A percentile compares a stretch with the other conserved stretches of the same genome.
Evolutionary conservation across 2,113 vertebrate genomes (phyloP).

Genomic region (Stercorarius parasiticus): DNA sequence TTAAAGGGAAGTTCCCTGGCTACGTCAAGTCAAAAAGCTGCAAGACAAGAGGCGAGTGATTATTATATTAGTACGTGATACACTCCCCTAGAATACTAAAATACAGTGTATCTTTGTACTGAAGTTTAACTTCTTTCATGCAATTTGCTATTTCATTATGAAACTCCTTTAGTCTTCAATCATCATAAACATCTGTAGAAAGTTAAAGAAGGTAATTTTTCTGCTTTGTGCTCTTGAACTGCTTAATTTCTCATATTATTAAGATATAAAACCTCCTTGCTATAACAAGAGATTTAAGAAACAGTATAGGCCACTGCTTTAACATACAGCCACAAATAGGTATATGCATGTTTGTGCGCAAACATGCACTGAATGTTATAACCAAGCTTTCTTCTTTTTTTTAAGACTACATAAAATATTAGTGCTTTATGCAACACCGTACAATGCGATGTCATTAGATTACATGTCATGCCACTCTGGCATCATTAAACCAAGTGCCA

Average conservation of each 20-base stretch:
- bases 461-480: background rate
- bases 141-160: background rate
- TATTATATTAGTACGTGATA: background rate
- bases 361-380: background rate
- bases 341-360: background rate
- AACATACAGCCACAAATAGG: background rate
- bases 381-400: background rate
- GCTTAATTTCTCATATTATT: background rate
- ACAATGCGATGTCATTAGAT: background rate
- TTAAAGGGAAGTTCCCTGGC: slow-evolving; percentile 10
- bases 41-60: background rate
- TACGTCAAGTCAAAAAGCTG: background rate
- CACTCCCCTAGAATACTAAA: background rate
- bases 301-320: background rate
- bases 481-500: background rate
- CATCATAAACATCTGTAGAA: background rate
- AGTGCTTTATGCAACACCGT: background rate
- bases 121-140: background rate
- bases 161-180: background rate
- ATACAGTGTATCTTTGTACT: background rate
- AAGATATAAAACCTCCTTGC: background rate
- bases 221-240: background rate
- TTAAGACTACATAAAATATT: background rate
- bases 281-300: background rate
- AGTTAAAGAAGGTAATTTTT: background rate